Percentiles rank a stretch among this genome's conserved stretches.
These are phyloP conservation scores for Tupaia tana DNA, from an alignment of 2,113 vertebrate genomes.

Conservation along the genomic window DNA sequence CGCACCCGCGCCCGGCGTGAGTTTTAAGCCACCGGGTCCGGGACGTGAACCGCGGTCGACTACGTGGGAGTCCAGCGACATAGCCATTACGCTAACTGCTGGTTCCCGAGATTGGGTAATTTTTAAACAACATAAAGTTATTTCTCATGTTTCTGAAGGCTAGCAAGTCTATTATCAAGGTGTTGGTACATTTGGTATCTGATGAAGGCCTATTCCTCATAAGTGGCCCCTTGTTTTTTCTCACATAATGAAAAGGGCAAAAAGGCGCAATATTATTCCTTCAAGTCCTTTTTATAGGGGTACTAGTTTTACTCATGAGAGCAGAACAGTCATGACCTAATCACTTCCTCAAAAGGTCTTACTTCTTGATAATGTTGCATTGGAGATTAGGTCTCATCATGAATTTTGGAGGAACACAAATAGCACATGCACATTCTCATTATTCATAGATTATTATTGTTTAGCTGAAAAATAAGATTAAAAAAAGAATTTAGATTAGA, in stretches of 20 bases:
- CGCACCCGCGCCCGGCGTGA: too few species aligned
- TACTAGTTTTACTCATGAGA: not conserved
- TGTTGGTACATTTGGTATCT: not conserved
- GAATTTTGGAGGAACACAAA: not conserved
- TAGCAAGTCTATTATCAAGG: not conserved
- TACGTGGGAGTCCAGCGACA: too few species aligned
- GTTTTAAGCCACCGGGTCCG: too few species aligned
- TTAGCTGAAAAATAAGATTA: not conserved
- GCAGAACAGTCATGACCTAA: not conserved
- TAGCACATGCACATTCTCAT: not conserved
- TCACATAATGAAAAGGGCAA: not conserved
- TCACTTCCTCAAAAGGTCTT: not conserved
- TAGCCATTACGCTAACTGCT: too few species aligned
- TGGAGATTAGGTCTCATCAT: not conserved
- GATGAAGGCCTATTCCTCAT: not conserved
- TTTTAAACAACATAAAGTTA: not conserved
- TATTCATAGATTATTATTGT: not conserved
- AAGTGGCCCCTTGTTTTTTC: not conserved
- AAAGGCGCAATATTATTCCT: not conserved
- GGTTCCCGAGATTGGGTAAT: not conserved
- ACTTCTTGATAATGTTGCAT: not conserved
- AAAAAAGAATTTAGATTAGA: constrained; percentile 1
- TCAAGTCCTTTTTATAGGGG: not conserved
- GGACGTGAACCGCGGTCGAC: too few species aligned
- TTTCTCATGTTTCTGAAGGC: not conserved